These are phyloP conservation scores for Onychomys torridus DNA, from an alignment of 2,797 vertebrate species.

Conservation along the genomic window DNA sequence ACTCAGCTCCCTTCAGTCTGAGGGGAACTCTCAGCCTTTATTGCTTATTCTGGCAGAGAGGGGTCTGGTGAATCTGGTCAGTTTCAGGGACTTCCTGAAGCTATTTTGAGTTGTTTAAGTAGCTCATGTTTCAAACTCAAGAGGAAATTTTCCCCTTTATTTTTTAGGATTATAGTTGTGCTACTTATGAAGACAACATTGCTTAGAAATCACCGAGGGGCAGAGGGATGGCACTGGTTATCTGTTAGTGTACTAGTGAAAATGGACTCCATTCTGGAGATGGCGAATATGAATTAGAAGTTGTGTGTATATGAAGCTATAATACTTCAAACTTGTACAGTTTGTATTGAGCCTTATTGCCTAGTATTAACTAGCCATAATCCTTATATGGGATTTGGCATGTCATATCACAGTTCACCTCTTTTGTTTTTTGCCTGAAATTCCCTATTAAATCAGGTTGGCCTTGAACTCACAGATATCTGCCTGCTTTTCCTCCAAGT, in stretches of 20 bases:
- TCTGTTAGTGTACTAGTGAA: neutral
- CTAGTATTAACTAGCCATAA: neutral
- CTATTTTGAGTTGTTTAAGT: neutral
- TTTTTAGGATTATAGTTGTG: conserved; percentile 1
- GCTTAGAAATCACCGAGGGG: neutral
- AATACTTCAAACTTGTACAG: neutral
- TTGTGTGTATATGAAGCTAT: neutral
- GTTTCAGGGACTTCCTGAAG: neutral
- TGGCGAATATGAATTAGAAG: neutral
- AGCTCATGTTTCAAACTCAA: neutral
- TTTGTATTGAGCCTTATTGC: neutral
- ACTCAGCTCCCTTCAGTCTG: neutral
- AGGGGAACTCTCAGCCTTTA: neutral
- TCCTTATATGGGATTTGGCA: neutral
- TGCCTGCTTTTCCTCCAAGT: neutral
- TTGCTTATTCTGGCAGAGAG: neutral
- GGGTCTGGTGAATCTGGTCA: neutral
- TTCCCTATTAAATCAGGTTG: neutral
- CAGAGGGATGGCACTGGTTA: neutral
- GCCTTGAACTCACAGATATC: neutral
- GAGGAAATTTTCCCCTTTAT: neutral
- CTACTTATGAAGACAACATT: neutral
- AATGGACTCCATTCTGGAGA: neutral
- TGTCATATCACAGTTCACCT: neutral
- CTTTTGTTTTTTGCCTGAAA: neutral